Base-by-base conservation (phyloP, 2,888 invertebrate genomes). In the Schizotus pectinicornis region DNA sequence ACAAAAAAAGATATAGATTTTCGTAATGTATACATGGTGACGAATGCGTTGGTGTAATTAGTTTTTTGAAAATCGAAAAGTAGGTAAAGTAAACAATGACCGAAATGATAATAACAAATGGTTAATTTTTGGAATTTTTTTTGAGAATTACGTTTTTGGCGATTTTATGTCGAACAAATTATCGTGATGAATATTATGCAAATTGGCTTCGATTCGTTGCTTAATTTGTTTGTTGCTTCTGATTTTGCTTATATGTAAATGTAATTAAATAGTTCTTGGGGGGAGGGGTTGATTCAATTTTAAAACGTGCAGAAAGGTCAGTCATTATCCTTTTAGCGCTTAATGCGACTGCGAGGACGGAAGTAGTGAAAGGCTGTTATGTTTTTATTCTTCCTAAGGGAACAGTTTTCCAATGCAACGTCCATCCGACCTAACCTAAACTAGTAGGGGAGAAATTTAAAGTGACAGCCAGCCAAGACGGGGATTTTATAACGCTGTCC, bases 361-460 rank as follows among this genome's bases (percentile, higher is more conserved):
- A 45, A 42, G 42, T 55, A 50, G 51, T 38, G 55, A 54, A 59
- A 55, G 45, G 61, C 67, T 65, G 64, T 67, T 67, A 69, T 64
- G 67, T 68, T 72, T 71, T 72, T 72, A 72, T 70, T 67, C 64
- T 67, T 72, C 71, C 71, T 66, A 30, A 45, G 68, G 71, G 71
- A 70, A 61, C 61, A 64, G 68, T 66, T 67, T 67, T 62, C 61
- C 53, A 58, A 65, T 65, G 63, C 59, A 65, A 67, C 69, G 67
- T 67, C 68, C 65, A 62, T 59, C 60, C 56, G 61, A 46, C 54
- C 59, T 60, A 60, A 57, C 45, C 53, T 60, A 62, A 56, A 60
- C 55, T 64, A 61, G 57, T 56, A 55, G 46, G 43, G 53, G 58
- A 61, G 61, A 64, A 67, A 67, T 67, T 58, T 63, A 67, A 65